Base-by-base conservation (phyloP, 2,888 invertebrate species). In the Diogma glabrata region DNA sequence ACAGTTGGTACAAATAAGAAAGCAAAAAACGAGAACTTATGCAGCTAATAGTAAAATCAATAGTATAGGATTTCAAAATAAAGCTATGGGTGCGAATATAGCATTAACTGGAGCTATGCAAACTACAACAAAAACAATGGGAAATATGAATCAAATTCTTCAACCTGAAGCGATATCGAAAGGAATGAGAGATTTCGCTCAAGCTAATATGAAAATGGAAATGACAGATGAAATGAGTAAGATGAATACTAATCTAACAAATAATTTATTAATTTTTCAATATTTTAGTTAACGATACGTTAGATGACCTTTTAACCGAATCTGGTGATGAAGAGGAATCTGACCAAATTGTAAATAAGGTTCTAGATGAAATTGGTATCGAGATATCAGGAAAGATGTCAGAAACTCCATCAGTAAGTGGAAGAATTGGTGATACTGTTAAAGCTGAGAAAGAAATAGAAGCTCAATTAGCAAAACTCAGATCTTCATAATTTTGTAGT, bases 171-270 rank as follows among this genome's bases (percentile, higher is more conserved):
- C 88, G 60, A 78, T 93, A 10, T 84, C 86, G 2, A 82, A 82
- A 57, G 86, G 84, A 55, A 81, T 93, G 75, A 80, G 84, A 60
- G 84, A 87, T 9, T 95, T 95, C 71, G 81, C 82, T 61, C 81
- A 81, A 62, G 89, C 88, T 28, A 82, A 82, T 59, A 84, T 84
- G 67, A 89, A 86, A 65, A 89, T 94, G 88, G 90, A 87, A 60
- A 92, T 95, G 90, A 87, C 90, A 0, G 93, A 94, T 71, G 94
- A 95, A 74, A 87, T 93, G 84, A 87, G 88, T 89, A 74, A 74
- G 81, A 26, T n/a, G 14, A 10, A 12, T 14, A 28, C 4, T 47
- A 16, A 14, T 47, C 12, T 28, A 28, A 10, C 22, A n/a, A 12
- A 17, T 28, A 14, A 30, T 33, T 12, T 16, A 6, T 17, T n/a